Evolutionary conservation across 2,888 invertebrate genomes (phyloP).

Genomic region (Drosophila rellima): DNA sequence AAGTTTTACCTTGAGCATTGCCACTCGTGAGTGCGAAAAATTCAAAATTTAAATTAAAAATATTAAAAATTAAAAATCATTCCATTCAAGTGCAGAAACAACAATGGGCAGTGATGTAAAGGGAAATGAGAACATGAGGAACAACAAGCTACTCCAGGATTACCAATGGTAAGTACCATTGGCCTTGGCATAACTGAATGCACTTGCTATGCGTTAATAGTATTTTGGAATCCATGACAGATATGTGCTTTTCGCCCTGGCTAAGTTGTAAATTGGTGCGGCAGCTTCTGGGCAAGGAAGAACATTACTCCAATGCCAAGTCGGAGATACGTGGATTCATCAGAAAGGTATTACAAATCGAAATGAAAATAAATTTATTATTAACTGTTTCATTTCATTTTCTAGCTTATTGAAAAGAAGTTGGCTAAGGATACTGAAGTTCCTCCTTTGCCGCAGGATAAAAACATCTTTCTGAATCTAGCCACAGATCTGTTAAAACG

Average conservation of each 20-base stretch:
- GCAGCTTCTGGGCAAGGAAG: conserved; percentile 65
- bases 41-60: no score
- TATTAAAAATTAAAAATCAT: neutral
- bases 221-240: conserved; percentile 74
- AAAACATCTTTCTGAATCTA: conserved; percentile 51
- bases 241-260: conserved; percentile 83
- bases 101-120: conserved; percentile 83
- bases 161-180: conserved; percentile 76
- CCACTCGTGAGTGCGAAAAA: conserved; percentile 76
- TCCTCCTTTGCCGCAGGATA: neutral
- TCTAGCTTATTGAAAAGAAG: conserved; percentile 68
- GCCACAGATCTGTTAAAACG: conserved; percentile 74
- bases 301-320: conserved; percentile 69
- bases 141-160: conserved; percentile 63
- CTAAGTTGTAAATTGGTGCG: conserved; percentile 62
- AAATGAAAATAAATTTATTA: conserved; percentile 56
- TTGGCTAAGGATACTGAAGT: neutral
- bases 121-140: conserved; percentile 42
- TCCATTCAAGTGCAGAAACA: conserved; percentile 67
- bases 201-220: conserved; percentile 54
- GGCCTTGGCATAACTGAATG: neutral
- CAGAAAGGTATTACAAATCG: conserved; percentile 61
- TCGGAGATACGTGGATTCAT: conserved; percentile 73
- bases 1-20: conserved; percentile 76
- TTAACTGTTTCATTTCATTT: rapidly evolving